phyloP scores from a whole-genome alignment of 2,797 vertebrate species.

The Rhinophrynus dorsalis region DNA sequence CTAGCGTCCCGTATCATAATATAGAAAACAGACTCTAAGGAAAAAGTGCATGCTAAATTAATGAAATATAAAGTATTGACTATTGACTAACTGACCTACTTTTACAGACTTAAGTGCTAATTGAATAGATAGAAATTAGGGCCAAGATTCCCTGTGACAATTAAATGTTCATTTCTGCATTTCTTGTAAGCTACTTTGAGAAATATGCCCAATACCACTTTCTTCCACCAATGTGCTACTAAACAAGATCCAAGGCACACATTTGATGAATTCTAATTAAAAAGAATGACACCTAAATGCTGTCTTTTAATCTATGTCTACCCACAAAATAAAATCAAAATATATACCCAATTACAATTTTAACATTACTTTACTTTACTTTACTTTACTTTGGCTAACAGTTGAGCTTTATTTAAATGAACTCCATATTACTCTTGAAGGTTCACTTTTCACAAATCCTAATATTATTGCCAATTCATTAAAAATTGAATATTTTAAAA shows the following conservation, averaged over 20 bases:
- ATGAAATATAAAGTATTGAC: no score
- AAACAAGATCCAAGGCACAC: slow-evolving; percentile 69
- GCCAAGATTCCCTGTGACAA: slow-evolving; percentile 78
- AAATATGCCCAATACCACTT: slow-evolving; percentile 70
- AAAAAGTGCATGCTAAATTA: no score
- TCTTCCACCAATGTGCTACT: slow-evolving; percentile 67
- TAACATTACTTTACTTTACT: no score
- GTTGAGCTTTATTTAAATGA: slow-evolving; percentile 60
- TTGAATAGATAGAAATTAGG: no score
- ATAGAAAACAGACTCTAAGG: no score
- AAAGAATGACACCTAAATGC: slow-evolving; percentile 73
- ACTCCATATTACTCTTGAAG: slow-evolving; percentile 57
- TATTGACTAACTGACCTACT: no score
- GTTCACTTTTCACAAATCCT: slow-evolving; percentile 57
- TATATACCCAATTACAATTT: slow-evolving; percentile 34
- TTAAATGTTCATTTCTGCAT: slow-evolving; percentile 79
- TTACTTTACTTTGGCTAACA: slow-evolving; percentile 60
- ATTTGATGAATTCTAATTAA: slow-evolving; percentile 79
- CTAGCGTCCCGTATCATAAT: no score
- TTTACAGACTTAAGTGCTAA: no score
- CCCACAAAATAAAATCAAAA: slow-evolving; percentile 54
- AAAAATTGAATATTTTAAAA: no score
- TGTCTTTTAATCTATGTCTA: slow-evolving; percentile 71
- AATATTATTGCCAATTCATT: no score
- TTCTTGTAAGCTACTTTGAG: slow-evolving; percentile 73